Evolutionary conservation across 2,113 vertebrate species (phyloP).

Genomic region (Myrmecobius fasciatus): DNA sequence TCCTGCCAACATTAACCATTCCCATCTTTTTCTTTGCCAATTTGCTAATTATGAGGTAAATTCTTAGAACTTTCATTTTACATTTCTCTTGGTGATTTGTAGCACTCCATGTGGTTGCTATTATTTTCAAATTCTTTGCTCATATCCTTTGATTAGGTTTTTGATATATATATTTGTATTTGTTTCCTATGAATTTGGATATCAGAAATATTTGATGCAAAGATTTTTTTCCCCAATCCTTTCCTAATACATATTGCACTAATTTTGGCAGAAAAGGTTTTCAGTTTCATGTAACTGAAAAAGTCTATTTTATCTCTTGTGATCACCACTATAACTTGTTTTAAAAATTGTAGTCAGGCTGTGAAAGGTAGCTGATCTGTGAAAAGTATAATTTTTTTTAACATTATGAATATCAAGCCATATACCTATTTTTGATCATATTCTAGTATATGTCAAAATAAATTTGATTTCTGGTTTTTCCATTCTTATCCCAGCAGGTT

Average conservation of each 20-base stretch:
- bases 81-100: not conserved
- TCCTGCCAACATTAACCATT: not conserved
- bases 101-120: not conserved
- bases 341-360: not conserved
- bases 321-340: not conserved
- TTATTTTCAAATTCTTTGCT: not conserved
- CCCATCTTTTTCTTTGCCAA: not conserved
- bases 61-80: not conserved
- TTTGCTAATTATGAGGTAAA: not conserved
- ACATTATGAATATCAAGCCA: not conserved
- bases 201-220: not conserved
- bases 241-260: not conserved
- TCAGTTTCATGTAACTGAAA: too few relatives aligned
- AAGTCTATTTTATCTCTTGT: too few relatives aligned
- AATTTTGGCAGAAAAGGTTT: not conserved
- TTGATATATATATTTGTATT: not conserved
- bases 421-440: not conserved
- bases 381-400: not conserved
- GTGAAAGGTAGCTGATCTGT: not conserved
- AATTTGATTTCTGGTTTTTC: not conserved
- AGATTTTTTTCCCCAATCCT: not conserved
- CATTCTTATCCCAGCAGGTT: not conserved
- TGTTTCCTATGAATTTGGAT: not conserved
- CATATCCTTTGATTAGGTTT: not conserved
- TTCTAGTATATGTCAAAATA: not conserved